Evolutionary conservation across 1,140 invertebrate species (phyloP), one percentile per base, ranked within the genome.

Genomic region (Hycleus cichorii): DNA sequence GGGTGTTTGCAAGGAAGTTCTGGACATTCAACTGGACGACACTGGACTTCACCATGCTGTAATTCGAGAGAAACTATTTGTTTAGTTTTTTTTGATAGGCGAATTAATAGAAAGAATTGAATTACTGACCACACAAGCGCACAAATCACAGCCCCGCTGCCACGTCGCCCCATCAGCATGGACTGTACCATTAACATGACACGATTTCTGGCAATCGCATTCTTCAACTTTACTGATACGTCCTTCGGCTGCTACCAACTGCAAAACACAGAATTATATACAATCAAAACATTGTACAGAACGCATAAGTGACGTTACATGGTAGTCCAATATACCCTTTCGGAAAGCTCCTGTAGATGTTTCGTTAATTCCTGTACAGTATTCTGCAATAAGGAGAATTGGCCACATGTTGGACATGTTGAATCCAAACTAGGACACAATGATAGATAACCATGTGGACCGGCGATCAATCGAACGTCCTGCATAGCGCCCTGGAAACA

Each of bases 161-260:
- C 89, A 92, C 4, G 82, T 85, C 39, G 86, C 84, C 45, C 91
- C 91, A 72, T 94, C 91, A 18, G 85, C 82, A 68, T 87, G 83
- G 26, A 87, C 80, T 9, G 86, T 86, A 32, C 85, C 88, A 32
- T 93, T 93, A 48, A 85, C 80, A 64, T 80, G 79, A 77, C 91
- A 95, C 42, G 88, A 90, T 74, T 90, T 90, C 74, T 88, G 85
- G 77, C 91, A 94, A 75, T 94, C 90, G 77, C 91, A 95, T 70
- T 90, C 83, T 76, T 93, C 89, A 64, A 93, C 78, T 66, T 81
- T 80, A 67, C 80, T 78, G 73, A 93, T 81, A 59, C 87, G 81
- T 65, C 81, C 80, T 74, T 93, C 89, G 61, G 87, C 83, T 69
- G 80, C 81, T 70, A 81, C 83, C 75, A 93, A 80, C 90, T 94